phyloP scores from a whole-genome alignment of 1,140 invertebrate genomes.

The Euura saliciscinereae region DNA sequence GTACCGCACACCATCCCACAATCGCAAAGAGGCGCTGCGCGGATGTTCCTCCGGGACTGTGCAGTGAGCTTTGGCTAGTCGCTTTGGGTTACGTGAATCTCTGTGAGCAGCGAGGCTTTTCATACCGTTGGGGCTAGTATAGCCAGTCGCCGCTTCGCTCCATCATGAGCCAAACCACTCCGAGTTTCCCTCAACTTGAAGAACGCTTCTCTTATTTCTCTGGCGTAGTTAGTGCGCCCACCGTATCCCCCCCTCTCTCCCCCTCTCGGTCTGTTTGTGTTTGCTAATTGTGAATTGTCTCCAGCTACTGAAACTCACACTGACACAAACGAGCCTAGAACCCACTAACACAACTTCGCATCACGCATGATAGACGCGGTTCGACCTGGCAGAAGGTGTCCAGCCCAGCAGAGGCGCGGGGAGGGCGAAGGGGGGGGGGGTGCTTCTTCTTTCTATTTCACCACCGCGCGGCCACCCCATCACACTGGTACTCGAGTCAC shows the following conservation, averaged over 20 bases:
- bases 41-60: neutral
- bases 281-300: slow-evolving; percentile 63
- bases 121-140: slow-evolving; percentile 26
- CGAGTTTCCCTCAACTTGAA: slow-evolving; percentile 35
- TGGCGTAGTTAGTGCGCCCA: slow-evolving; percentile 1
- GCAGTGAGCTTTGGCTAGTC: neutral
- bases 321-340: no score
- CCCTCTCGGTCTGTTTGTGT: slow-evolving; percentile 52
- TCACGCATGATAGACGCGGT: neutral
- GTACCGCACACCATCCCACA: neutral
- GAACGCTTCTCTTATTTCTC: slow-evolving; percentile 29
- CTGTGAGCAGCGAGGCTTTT: slow-evolving; percentile 9
- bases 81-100: neutral
- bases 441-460: neutral
- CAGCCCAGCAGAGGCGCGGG: no score
- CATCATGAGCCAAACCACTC: slow-evolving; percentile 8
- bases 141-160: slow-evolving; percentile 24
- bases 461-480: neutral
- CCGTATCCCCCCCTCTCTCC: slow-evolving; percentile 12
- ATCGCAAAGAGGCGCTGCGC: neutral
- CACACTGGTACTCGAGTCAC: slow-evolving; percentile 42
- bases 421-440: no score
- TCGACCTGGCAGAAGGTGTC: no score
- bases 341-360: neutral
- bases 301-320: no score